Percentiles rank a stretch among this genome's conserved stretches.
phyloP scores from a whole-genome alignment of 2,888 invertebrate species.

The Tenodera sinensis region DNA sequence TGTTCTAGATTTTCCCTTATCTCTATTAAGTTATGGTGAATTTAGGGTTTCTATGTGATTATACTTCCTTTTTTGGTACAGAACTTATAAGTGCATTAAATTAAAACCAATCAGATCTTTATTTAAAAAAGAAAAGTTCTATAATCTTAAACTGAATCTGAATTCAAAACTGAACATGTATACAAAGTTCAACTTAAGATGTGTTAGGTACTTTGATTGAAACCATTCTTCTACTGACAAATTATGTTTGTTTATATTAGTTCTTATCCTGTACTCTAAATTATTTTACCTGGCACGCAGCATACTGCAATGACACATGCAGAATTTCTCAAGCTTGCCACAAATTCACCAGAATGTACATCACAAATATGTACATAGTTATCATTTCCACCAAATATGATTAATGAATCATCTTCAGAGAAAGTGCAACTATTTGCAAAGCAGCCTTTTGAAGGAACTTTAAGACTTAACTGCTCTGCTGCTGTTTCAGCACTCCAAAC shows the following conservation, averaged over 20 bases:
- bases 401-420: slow-evolving; percentile 35
- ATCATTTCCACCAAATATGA: slow-evolving; percentile 34
- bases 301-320: slow-evolving; percentile 32
- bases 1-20: no score
- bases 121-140: no score
- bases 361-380: slow-evolving; percentile 35
- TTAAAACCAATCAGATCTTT: no score
- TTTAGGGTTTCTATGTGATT: no score
- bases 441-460: not conserved
- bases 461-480: not conserved
- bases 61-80: no score
- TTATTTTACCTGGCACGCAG: slow-evolving; percentile 31
- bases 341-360: slow-evolving; percentile 32
- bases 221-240: not conserved
- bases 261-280: not conserved
- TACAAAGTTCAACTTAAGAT: no score
- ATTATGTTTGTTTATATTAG: not conserved
- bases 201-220: no score
- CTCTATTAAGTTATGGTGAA: no score
- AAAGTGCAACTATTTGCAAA: slow-evolving; percentile 35
- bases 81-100: no score
- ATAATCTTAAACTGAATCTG: no score
- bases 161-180: no score
- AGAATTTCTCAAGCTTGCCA: slow-evolving; percentile 34
- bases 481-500: slow-evolving; percentile 34